These are phyloP conservation scores for Microtus californicus DNA, from an alignment of 2,797 vertebrate genomes.

Conservation along the genomic window DNA sequence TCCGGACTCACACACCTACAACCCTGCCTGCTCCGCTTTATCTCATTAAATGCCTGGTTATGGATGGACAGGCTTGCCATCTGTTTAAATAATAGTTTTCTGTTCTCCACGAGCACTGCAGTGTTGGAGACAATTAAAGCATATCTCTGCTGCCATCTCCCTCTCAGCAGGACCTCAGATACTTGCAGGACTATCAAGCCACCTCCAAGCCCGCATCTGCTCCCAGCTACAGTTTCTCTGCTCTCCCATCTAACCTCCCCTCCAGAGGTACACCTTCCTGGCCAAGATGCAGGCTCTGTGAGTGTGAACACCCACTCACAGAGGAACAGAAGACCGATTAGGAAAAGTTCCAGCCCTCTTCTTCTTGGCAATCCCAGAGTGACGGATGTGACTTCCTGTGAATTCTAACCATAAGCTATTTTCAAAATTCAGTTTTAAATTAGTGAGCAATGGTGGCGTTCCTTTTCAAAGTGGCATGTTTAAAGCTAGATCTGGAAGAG, in stretches of 20 bases:
- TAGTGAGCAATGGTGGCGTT: slow-evolving; percentile 45
- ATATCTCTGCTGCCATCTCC: slow-evolving; percentile 57
- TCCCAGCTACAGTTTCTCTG: slow-evolving; percentile 47
- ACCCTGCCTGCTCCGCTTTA: slow-evolving; percentile 65
- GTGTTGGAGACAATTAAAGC: slow-evolving; percentile 71
- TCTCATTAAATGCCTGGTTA: slow-evolving; percentile 81
- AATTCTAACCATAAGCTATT: slow-evolving; percentile 71
- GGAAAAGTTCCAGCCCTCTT: slow-evolving; percentile 63
- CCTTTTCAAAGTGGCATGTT: slow-evolving; percentile 64
- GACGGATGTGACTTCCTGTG: slow-evolving; percentile 65
- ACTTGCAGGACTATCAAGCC: background rate
- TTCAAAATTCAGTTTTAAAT: slow-evolving; percentile 75
- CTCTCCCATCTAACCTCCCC: slow-evolving; percentile 38
- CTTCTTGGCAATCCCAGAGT: slow-evolving; percentile 69
- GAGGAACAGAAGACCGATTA: slow-evolving; percentile 75
- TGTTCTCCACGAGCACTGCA: slow-evolving; percentile 68
- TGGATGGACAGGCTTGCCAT: slow-evolving; percentile 83
- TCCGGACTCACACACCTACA: slow-evolving; percentile 75
- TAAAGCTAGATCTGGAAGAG: slow-evolving; percentile 25
- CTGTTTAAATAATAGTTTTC: slow-evolving; percentile 84
- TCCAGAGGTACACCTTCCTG: slow-evolving; percentile 61
- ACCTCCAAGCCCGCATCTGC: background rate
- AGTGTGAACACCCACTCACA: slow-evolving; percentile 63
- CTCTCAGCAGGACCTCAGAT: slow-evolving; percentile 37
- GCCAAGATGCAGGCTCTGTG: background rate